A percentile compares a stretch with the other conserved stretches of the same genome.
Evolutionary conservation across 2,888 invertebrate genomes (phyloP).

Genomic region (Abrostola triplasia): DNA sequence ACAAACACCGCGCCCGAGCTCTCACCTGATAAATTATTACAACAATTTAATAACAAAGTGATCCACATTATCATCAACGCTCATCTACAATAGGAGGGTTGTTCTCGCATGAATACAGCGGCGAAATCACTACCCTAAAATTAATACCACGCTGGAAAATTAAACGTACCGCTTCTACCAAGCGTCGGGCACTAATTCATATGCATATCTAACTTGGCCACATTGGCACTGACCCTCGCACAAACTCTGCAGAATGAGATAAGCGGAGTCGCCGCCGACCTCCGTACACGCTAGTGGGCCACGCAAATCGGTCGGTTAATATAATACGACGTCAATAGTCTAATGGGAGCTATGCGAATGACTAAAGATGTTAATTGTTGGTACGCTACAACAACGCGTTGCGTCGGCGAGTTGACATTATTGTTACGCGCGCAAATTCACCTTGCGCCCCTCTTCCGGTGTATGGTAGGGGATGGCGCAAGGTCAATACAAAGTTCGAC

Average conservation of each 20-base stretch:
- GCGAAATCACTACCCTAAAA: slow-evolving; percentile 78
- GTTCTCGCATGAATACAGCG: slow-evolving; percentile 67
- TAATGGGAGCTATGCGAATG: slow-evolving; percentile 62
- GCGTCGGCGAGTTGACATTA: slow-evolving; percentile 56
- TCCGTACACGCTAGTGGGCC: slow-evolving; percentile 48
- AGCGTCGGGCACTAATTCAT: slow-evolving; percentile 62
- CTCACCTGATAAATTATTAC: slow-evolving; percentile 56
- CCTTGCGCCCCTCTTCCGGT: slow-evolving; percentile 69
- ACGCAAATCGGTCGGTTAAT: slow-evolving; percentile 67
- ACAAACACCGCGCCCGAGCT: slow-evolving; percentile 32
- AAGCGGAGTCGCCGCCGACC: slow-evolving; percentile 48
- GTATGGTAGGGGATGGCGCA: slow-evolving; percentile 64
- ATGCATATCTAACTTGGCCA: slow-evolving; percentile 73
- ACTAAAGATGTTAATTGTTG: slow-evolving; percentile 68
- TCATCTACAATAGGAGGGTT: slow-evolving; percentile 63
- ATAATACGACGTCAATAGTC: slow-evolving; percentile 62
- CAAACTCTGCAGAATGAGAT: slow-evolving; percentile 64
- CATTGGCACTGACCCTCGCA: slow-evolving; percentile 68
- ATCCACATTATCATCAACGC: slow-evolving; percentile 77
- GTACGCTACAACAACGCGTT: slow-evolving; percentile 55
- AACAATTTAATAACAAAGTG: slow-evolving; percentile 60
- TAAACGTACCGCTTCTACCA: slow-evolving; percentile 68
- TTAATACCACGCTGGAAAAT: slow-evolving; percentile 79
- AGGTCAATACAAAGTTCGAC: slow-evolving; percentile 69
- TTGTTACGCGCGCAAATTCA: slow-evolving; percentile 65